Conservation (phyloP, 2,113 vertebrate species). For the Taxidea taxus region DNA sequence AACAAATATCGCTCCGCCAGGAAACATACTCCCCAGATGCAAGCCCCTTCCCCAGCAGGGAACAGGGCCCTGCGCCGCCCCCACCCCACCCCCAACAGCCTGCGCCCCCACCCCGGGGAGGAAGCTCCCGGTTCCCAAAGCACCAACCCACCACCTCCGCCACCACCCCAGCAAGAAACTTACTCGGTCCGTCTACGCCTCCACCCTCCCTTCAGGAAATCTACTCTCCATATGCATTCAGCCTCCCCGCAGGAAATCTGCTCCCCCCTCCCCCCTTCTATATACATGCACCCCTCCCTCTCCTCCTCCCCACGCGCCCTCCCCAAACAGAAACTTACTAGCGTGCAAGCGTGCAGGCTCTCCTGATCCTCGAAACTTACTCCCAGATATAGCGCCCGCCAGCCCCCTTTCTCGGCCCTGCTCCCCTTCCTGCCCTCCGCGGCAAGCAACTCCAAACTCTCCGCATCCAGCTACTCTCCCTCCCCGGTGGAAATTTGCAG, state of each 20-base stretch:
- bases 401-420: slow-evolving; percentile 55
- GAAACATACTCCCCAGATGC: slow-evolving; percentile 79
- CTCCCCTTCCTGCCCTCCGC: slow-evolving; percentile 61
- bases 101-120: neutral
- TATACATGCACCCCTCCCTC: slow-evolving; percentile 68
- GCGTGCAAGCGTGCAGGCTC: slow-evolving; percentile 65
- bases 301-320: slow-evolving; percentile 64
- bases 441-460: slow-evolving; percentile 72
- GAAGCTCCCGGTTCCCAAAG: slow-evolving; percentile 43
- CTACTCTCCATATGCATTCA: slow-evolving; percentile 78
- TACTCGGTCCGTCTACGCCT: slow-evolving; percentile 73
- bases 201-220: slow-evolving; percentile 78
- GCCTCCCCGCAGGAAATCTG: slow-evolving; percentile 78
- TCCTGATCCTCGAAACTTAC: slow-evolving; percentile 73
- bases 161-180: slow-evolving; percentile 75
- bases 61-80: slow-evolving; percentile 40
- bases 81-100: neutral
- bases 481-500: slow-evolving; percentile 70
- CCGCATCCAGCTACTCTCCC: slow-evolving; percentile 68
- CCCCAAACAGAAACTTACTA: slow-evolving; percentile 75
- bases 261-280: slow-evolving; percentile 69
- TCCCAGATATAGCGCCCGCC: slow-evolving; percentile 64
- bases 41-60: slow-evolving; percentile 68
- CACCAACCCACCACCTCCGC: slow-evolving; percentile 56
- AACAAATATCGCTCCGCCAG: slow-evolving; percentile 85